A percentile compares a stretch with the other conserved stretches of the same genome.
Evolutionary conservation across 2,888 invertebrate genomes (phyloP).

Genomic region (Drosophila austrosaltans): DNA sequence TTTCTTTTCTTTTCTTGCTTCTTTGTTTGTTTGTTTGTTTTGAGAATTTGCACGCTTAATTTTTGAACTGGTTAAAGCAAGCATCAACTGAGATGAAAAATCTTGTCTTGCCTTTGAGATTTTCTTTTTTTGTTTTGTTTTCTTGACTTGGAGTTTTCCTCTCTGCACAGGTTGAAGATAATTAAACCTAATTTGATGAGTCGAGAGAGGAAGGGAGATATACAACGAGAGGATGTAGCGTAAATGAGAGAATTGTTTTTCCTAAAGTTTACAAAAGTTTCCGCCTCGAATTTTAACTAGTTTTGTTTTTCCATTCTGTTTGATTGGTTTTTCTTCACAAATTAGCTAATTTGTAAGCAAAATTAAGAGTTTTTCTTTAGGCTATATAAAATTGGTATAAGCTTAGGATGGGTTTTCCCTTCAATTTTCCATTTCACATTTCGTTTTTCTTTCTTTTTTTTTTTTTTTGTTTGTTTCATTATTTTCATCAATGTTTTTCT

Average conservation of each 20-base stretch:
- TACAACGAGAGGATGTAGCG: conserved; percentile 3
- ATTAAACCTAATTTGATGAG: conserved; percentile 48
- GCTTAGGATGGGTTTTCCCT: not conserved
- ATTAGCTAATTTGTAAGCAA: conserved; percentile 21
- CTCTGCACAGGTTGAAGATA: conserved; percentile 45
- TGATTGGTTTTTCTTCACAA: conserved; percentile 1
- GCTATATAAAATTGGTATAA: not conserved
- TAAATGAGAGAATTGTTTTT: conserved; percentile 34
- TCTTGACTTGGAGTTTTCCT: conserved; percentile 4
- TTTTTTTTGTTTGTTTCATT: not conserved
- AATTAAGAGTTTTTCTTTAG: conserved; percentile 11
- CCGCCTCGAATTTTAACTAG: conserved; percentile 28
- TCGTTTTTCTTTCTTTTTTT: conserved; percentile 17
- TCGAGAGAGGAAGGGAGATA: conserved; percentile 8
- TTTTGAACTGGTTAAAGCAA: conserved; percentile 47
- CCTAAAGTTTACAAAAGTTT: conserved; percentile 13
- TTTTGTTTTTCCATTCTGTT: not conserved
- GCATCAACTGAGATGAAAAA: conserved; percentile 30
- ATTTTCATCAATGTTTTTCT: not conserved
- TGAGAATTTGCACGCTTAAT: conserved; percentile 25
- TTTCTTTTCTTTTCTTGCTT: conserved; percentile 12
- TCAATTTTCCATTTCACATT: not conserved
- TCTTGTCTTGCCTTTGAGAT: conserved; percentile 36
- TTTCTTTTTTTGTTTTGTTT: not conserved
- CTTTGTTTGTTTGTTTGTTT: conserved; percentile 28